A percentile compares a stretch with the other conserved stretches of the same genome.
These are phyloP conservation scores for Halocaridina rubra DNA, from an alignment of 2,888 invertebrate species.

Conservation along the genomic window DNA sequence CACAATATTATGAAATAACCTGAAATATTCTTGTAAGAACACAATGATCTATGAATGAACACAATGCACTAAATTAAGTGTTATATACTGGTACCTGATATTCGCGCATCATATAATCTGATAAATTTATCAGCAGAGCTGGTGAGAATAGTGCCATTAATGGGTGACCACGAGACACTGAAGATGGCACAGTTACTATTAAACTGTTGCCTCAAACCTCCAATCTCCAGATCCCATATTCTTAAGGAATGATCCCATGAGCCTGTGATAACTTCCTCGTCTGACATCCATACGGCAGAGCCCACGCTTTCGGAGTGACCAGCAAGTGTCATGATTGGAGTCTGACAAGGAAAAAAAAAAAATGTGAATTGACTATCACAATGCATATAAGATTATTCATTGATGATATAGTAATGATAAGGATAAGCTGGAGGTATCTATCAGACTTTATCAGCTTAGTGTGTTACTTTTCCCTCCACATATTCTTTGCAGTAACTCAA, in stretches of 20 bases:
- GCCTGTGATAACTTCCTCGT: constrained; percentile 81
- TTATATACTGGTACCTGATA: constrained; percentile 70
- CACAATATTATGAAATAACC: too few relatives aligned
- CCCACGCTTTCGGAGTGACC: constrained; percentile 94
- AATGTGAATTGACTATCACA: too few relatives aligned
- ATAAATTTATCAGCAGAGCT: constrained; percentile 92
- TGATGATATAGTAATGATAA: too few relatives aligned
- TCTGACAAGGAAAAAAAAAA: constrained; percentile 28
- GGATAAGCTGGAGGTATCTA: too few relatives aligned
- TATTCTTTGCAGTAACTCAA: too few relatives aligned
- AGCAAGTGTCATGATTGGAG: constrained; percentile 84
- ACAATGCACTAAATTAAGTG: not conserved
- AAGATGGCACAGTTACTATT: constrained; percentile 92
- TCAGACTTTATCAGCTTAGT: too few relatives aligned
- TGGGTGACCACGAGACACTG: constrained; percentile 83
- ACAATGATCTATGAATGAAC: too few relatives aligned
- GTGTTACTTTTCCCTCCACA: too few relatives aligned
- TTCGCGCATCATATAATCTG: constrained; percentile 91
- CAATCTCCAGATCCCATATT: constrained; percentile 91
- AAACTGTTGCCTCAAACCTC: constrained; percentile 84
- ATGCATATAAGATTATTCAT: too few relatives aligned
- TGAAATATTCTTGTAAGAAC: too few relatives aligned
- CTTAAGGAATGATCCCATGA: constrained; percentile 97
- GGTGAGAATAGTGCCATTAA: constrained; percentile 81
- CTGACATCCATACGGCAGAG: constrained; percentile 85